Evolutionary conservation across 2,888 invertebrate genomes (phyloP), one percentile per base, ranked within the genome.

Genomic region (Dryocosmus kuriphilus): DNA sequence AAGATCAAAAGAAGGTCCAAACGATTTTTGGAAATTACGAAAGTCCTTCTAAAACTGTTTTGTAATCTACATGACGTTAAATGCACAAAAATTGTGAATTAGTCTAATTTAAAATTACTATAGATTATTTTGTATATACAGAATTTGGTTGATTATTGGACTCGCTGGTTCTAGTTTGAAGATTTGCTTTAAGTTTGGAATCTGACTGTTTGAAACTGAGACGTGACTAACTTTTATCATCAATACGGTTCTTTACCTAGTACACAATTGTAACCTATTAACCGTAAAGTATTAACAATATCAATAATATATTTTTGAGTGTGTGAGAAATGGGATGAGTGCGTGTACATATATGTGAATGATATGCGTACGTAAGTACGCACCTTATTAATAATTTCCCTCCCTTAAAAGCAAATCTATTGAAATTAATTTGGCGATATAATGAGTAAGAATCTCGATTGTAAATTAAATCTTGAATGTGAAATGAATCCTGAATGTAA

Each of bases 271-370:
- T 71, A 46, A 71, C 30, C 71, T n/a, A 51, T 71, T 71, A 71
- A 71, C 71, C 71, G 46, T 71, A 71, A 71, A 71, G 71, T 71
- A 71, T 71, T 71, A 71, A 71, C 71, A 71, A 30, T 71, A 71
- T 71, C 51, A 30, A 46, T n/a, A n/a, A n/a, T n/a, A n/a, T 71
- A 67, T 41, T 46, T 27, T 67, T 71, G 67, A 46, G 30, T 46
- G 24, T 67, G 71, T 51, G 51, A 71, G 30, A 71, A 51, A 71
- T 30, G n/a, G 41, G n/a, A 30, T 71, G 46, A 71, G 30, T 71
- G 24, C 14, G 51, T 71, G 71, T 71, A 71, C n/a, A 71, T 71
- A 71, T 51, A 71, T 57, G 30, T 51, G 51, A 51, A 51, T 41
- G 67, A 65, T 38, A 35, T n/a, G n/a, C n/a, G n/a, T n/a, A n/a